Evolutionary conservation across 2,888 invertebrate genomes (phyloP), one percentile per base, ranked within the genome.

Genomic region (Pemphredon lugubris): DNA sequence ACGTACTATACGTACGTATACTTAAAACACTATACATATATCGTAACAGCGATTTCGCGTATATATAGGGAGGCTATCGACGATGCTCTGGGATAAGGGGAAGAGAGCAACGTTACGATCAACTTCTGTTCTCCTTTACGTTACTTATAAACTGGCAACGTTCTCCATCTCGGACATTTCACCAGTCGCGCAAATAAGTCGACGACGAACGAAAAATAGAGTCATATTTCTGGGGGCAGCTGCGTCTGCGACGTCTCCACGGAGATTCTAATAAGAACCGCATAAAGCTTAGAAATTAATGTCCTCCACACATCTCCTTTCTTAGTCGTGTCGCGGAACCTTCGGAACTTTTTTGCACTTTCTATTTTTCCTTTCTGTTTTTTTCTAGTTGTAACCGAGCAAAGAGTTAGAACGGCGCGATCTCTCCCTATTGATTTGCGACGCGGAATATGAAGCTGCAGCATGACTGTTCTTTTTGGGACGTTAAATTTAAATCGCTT

Each of bases 281-380:
- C 80, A 79, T 83, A 84, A 84, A 84, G 76, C 81, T 83, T 79
- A 82, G 82, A 79, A 84, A 84, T 84, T 83, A 84, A 84, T 84
- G 84, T 72, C 77, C 65, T 59, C 64, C 61, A 65, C 65, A 58
- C 64, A 54, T 72, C 73, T 69, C 13, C 47, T 45, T 42, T 32
- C 66, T 71, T 74, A 55, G 44, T 54, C 67, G 39, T 54, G 42
- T 45, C 48, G 39, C 51, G 32, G 67, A 34, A 39, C 45, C 32
- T 9, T 14, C 60, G 39, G 44, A 69, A 66, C 40, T 76, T 74
- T 44, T 61, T 65, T 50, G 61, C 60, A 50, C 54, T 47, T 54
- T 54, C 30, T 16, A 13, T 20, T 6, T 44, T 7, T 58, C 54
- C 53, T 30, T 60, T 48, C 34, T 30, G 64, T n/a, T n/a, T n/a